These are phyloP conservation scores for Anguilla anguilla DNA, from an alignment of 2,797 vertebrate genomes.

Conservation along the genomic window DNA sequence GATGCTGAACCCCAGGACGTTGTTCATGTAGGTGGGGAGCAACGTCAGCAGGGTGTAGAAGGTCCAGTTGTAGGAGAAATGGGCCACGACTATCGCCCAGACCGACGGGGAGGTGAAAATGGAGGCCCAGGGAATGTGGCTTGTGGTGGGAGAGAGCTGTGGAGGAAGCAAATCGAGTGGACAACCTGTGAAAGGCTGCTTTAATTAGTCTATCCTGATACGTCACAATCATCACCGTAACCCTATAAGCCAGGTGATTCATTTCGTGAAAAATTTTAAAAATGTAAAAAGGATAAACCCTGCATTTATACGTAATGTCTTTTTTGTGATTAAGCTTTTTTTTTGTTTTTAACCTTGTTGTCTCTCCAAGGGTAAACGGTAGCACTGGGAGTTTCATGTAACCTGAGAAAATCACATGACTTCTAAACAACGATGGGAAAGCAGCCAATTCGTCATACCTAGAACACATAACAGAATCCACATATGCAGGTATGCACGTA, in stretches of 20 bases:
- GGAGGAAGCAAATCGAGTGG: not conserved
- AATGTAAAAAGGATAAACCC: not conserved
- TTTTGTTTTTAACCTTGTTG: not conserved
- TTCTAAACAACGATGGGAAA: not conserved
- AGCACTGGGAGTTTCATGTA: not conserved
- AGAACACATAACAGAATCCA: no score
- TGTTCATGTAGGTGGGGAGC: slow-evolving; percentile 96
- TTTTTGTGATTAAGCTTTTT: not conserved
- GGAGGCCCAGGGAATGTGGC: slow-evolving; percentile 83
- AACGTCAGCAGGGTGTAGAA: slow-evolving; percentile 96
- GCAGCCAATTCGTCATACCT: no score
- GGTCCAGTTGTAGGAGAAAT: slow-evolving; percentile 98
- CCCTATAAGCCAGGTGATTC: not conserved
- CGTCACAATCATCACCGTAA: not conserved
- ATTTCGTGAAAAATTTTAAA: not conserved
- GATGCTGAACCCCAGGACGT: slow-evolving; percentile 90
- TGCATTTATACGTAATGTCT: not conserved
- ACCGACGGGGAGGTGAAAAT: slow-evolving; percentile 84
- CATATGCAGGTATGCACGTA: no score
- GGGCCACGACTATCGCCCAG: slow-evolving; percentile 92
- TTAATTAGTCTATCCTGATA: not conserved
- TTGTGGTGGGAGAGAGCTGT: slow-evolving; percentile 77
- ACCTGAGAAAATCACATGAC: not conserved
- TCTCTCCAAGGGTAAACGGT: not conserved
- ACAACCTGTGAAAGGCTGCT: not conserved